Conservation (phyloP, 2,797 vertebrate species). For the Artibeus jamaicensis region DNA sequence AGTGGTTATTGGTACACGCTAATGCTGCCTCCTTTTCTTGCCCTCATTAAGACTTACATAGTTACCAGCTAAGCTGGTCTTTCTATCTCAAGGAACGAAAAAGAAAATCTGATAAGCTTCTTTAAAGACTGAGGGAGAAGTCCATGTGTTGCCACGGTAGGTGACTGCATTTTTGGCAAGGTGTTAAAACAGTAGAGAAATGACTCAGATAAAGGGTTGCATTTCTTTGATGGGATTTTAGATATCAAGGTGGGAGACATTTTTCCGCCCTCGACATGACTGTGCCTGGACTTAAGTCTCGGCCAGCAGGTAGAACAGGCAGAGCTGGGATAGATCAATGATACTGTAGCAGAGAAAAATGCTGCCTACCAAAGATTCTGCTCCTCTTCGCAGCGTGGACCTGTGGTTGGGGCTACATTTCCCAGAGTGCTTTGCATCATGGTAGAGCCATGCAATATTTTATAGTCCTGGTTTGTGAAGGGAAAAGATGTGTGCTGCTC, state of each 20-base stretch:
- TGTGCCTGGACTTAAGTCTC: not conserved
- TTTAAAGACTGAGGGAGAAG: conserved; percentile 10
- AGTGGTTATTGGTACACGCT: not conserved
- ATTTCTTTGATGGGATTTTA: conserved; percentile 31
- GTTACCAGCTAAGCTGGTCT: conserved; percentile 10
- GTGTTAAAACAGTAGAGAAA: conserved; percentile 7
- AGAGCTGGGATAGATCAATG: not conserved
- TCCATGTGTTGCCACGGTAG: not conserved
- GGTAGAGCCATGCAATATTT: not conserved
- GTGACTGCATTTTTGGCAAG: not conserved
- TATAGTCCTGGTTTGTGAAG: not conserved
- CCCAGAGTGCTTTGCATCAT: not conserved
- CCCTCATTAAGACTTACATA: not conserved
- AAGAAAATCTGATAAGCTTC: not conserved
- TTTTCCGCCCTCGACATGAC: not conserved
- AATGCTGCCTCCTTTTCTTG: not conserved
- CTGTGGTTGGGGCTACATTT: not conserved
- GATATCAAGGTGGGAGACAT: not conserved
- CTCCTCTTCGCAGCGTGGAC: not conserved
- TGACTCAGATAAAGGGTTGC: conserved; percentile 9
- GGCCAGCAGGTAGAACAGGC: not conserved
- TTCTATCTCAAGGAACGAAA: conserved; percentile 24
- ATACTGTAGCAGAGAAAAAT: not conserved
- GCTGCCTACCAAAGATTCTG: not conserved
- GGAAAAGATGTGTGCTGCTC: not conserved